Evolutionary conservation across 2,113 vertebrate species (phyloP).

Genomic region (Psephotus haematonotus): DNA sequence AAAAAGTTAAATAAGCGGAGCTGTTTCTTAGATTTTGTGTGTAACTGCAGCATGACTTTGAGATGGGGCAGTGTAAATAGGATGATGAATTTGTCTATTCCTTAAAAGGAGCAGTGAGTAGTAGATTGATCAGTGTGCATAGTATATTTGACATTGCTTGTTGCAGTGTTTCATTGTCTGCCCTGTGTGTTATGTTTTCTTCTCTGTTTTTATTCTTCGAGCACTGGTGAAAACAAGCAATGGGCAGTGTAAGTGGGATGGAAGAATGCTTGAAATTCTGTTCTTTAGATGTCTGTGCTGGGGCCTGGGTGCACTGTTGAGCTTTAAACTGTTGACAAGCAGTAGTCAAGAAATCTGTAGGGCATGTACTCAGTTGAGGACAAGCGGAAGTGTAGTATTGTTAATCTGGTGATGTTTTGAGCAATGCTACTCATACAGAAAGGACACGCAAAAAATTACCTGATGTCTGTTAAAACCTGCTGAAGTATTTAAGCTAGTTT

Average conservation of each 20-base stretch:
- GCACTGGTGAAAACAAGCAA: not conserved
- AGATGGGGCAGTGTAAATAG: not conserved
- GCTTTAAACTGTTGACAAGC: not conserved
- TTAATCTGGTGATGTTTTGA: not conserved
- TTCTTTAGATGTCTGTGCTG: not conserved
- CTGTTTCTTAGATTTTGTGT: not conserved
- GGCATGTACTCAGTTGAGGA: not conserved
- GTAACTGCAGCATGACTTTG: not conserved
- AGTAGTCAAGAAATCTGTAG: not conserved
- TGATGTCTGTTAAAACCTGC: accelerated
- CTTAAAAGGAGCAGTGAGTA: not conserved
- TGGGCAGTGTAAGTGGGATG: not conserved
- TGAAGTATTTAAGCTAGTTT: not conserved
- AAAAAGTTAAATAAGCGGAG: not conserved
- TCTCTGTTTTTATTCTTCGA: not conserved
- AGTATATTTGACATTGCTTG: not conserved
- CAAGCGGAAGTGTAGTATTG: not conserved
- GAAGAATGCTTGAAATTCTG: not conserved
- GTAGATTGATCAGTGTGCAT: not conserved
- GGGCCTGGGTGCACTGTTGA: not conserved
- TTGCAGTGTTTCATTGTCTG: not conserved
- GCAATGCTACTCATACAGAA: accelerated
- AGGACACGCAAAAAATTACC: not conserved
- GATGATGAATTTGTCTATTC: not conserved
- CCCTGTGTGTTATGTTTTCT: not conserved